These are phyloP conservation scores for Drosophila subobscura DNA, from an alignment of 1,140 invertebrate species.

Conservation along the genomic window DNA sequence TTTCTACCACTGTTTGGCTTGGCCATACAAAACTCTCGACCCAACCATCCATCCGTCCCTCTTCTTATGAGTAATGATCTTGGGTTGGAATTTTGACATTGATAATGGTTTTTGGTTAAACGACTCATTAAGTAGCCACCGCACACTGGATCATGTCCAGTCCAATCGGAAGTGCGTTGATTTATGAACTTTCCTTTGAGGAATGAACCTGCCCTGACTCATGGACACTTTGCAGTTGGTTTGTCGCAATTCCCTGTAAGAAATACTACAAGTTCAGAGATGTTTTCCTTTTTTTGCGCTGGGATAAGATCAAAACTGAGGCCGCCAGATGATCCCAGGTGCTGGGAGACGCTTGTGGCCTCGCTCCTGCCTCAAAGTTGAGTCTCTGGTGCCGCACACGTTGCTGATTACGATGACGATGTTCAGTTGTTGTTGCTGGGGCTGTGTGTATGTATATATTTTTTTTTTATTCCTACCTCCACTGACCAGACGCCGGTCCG, in stretches of 20 bases:
- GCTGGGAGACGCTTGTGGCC: constrained; percentile 48
- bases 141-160: constrained; percentile 11
- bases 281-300: constrained; percentile 18
- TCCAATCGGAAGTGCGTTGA: constrained; percentile 71
- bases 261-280: constrained; percentile 44
- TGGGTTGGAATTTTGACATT: constrained; percentile 62
- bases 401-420: constrained; percentile 79
- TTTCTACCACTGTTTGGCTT: neutral
- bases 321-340: constrained; percentile 53
- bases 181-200: constrained; percentile 54
- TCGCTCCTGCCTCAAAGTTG: neutral
- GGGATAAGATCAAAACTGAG: constrained; percentile 62
- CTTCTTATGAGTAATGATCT: constrained; percentile 62
- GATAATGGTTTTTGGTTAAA: constrained; percentile 75
- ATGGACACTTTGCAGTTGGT: neutral
- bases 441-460: constrained; percentile 30
- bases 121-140: constrained; percentile 73
- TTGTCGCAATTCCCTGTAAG: constrained; percentile 36
- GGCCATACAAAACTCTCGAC: neutral
- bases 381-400: constrained; percentile 64
- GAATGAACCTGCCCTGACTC: constrained; percentile 9
- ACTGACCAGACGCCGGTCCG: constrained; percentile 49
- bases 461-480: constrained; percentile 9
- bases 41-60: neutral
- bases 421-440: constrained; percentile 31